Conservation (phyloP, 2,888 invertebrate species). For the Drosophila borealis region DNA sequence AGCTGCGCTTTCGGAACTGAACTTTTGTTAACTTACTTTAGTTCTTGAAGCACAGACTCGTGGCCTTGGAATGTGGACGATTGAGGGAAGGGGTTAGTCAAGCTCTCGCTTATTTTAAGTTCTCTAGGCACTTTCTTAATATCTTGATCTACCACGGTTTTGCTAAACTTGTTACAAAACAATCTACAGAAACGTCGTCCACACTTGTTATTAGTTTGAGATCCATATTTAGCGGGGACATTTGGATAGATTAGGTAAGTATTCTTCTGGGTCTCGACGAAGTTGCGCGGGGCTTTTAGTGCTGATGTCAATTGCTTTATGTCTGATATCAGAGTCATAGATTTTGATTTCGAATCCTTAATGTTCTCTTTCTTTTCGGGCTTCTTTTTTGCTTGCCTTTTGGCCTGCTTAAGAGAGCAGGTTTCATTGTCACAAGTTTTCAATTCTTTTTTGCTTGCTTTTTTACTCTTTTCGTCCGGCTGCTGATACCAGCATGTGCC, state of each 20-base stretch:
- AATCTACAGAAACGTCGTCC: not conserved
- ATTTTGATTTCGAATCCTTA: not conserved
- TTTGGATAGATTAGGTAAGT: slow-evolving; percentile 2
- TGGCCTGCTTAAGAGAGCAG: not conserved
- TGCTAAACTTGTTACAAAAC: not conserved
- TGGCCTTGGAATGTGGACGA: too few species aligned
- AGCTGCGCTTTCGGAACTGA: not conserved
- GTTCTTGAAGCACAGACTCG: too few species aligned
- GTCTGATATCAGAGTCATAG: too few species aligned
- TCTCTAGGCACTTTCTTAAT: not conserved
- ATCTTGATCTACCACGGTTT: not conserved
- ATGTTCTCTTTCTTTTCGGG: not conserved
- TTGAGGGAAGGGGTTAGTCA: too few species aligned
- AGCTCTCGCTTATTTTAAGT: too few species aligned
- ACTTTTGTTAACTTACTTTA: too few species aligned
- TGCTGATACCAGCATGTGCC: not conserved
- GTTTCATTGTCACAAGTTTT: not conserved
- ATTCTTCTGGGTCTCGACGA: not conserved
- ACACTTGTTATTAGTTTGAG: rapidly evolving
- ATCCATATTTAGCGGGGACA: not conserved
- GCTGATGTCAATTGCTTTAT: too few species aligned
- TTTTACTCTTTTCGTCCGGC: not conserved
- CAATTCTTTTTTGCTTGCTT: not conserved
- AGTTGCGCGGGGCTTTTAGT: not conserved
- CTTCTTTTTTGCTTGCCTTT: not conserved